Evolutionary conservation across 2,797 vertebrate genomes (phyloP).

Genomic region (Rhinoraja longicauda): DNA sequence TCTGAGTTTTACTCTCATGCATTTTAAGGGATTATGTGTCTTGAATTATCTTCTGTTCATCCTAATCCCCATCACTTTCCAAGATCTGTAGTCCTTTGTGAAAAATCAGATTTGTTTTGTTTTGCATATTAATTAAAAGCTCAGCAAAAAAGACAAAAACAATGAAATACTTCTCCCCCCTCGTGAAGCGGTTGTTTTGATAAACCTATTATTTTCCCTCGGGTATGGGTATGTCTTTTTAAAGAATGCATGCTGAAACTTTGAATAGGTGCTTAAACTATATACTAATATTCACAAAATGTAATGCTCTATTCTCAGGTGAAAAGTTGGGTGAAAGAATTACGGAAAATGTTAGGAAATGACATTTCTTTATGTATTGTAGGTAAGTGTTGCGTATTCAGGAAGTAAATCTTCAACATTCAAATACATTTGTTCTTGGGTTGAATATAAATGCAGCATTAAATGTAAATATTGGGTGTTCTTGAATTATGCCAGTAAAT

Average conservation of each 20-base stretch:
- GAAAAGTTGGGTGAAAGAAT: constrained; percentile 98
- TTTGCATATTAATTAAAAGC: neutral
- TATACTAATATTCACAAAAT: neutral
- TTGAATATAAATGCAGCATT: neutral
- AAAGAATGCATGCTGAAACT: neutral
- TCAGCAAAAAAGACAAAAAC: neutral
- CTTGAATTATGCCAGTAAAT: neutral
- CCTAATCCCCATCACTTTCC: neutral
- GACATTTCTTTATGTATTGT: constrained; percentile 99
- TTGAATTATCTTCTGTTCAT: neutral
- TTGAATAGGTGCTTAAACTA: neutral
- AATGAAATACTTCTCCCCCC: neutral
- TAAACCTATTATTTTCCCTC: neutral
- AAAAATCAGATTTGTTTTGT: neutral
- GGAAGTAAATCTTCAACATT: neutral
- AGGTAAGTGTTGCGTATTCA: constrained; percentile 67
- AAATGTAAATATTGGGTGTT: too few species aligned
- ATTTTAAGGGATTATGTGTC: neutral
- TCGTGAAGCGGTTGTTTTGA: neutral
- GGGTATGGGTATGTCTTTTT: neutral
- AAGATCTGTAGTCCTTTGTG: neutral
- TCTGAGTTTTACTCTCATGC: neutral
- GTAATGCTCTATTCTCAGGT: constrained; percentile 61
- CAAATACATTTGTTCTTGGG: neutral
- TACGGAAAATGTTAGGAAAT: constrained; percentile 98